phyloP scores from a whole-genome alignment of 1,140 invertebrate genomes.

The Zophobas atratus region DNA sequence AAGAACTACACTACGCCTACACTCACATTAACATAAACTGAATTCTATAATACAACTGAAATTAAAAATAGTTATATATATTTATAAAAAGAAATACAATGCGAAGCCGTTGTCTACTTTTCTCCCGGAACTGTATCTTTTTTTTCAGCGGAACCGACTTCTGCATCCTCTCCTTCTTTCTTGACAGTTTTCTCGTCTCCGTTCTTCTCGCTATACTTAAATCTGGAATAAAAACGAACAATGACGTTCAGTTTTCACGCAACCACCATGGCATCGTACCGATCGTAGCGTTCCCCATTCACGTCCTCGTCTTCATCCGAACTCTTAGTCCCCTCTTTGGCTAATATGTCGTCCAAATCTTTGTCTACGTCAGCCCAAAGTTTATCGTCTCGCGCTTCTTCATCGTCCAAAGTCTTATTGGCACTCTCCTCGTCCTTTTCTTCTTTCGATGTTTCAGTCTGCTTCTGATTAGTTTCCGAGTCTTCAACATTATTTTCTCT shows the following conservation, averaged over 20 bases:
- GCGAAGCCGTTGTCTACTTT: slow-evolving; percentile 4
- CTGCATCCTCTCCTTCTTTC: slow-evolving; percentile 43
- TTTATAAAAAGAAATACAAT: too few species aligned
- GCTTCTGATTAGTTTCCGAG: not conserved
- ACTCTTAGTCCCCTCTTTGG: slow-evolving; percentile 77
- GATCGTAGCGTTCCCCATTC: slow-evolving; percentile 68
- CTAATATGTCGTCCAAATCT: slow-evolving; percentile 79
- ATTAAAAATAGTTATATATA: too few species aligned
- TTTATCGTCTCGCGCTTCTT: slow-evolving; percentile 76
- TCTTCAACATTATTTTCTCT: slow-evolving; percentile 45
- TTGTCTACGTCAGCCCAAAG: slow-evolving; percentile 84
- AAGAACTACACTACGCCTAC: too few species aligned
- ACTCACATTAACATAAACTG: too few species aligned
- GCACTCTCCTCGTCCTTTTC: slow-evolving; percentile 47
- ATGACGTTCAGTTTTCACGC: not conserved
- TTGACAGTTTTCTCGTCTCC: slow-evolving; percentile 54
- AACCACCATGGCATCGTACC: slow-evolving; percentile 52
- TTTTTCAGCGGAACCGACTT: slow-evolving; percentile 38
- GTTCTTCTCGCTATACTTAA: slow-evolving; percentile 63
- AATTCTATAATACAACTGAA: too few species aligned
- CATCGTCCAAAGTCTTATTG: slow-evolving; percentile 64
- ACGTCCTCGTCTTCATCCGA: slow-evolving; percentile 81
- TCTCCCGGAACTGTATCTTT: slow-evolving; percentile 30
- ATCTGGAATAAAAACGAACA: slow-evolving; percentile 54
- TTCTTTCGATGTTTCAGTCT: slow-evolving; percentile 49